These are phyloP conservation scores for Platysternon megacephalum DNA, from an alignment of 2,113 vertebrate genomes.

Conservation along the genomic window DNA sequence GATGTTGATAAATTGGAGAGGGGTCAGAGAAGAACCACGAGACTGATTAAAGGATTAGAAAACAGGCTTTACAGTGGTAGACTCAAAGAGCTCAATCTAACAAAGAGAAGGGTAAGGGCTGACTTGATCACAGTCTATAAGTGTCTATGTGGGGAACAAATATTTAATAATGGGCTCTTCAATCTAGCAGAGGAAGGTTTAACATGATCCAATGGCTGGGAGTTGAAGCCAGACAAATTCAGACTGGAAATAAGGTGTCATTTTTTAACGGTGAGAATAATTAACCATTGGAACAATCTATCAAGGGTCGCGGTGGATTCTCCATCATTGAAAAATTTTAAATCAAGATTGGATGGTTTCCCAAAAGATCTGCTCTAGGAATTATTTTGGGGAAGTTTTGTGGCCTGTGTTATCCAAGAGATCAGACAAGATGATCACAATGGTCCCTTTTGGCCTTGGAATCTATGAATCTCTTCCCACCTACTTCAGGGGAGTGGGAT, in stretches of 20 bases:
- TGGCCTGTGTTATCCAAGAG: neutral
- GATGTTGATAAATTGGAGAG: neutral
- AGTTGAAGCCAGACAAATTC: neutral
- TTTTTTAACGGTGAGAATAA: neutral
- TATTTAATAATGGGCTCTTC: neutral
- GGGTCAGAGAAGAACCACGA: neutral
- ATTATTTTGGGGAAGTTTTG: neutral
- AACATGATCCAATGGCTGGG: neutral
- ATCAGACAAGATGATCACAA: neutral
- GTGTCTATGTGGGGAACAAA: neutral
- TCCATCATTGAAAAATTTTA: neutral
- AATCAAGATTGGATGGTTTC: neutral
- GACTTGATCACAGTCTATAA: neutral
- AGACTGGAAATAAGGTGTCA: neutral
- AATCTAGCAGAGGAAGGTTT: neutral
- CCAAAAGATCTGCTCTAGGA: neutral
- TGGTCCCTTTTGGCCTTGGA: neutral
- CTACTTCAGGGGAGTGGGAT: neutral
- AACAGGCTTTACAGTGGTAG: neutral
- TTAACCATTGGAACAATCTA: neutral
- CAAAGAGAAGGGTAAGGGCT: neutral
- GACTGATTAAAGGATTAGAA: neutral
- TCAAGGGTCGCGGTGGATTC: neutral
- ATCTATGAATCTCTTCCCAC: neutral
- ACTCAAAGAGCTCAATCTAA: neutral